These are phyloP conservation scores for Physocephala rufipes DNA, from an alignment of 2,888 invertebrate genomes.

Conservation along the genomic window DNA sequence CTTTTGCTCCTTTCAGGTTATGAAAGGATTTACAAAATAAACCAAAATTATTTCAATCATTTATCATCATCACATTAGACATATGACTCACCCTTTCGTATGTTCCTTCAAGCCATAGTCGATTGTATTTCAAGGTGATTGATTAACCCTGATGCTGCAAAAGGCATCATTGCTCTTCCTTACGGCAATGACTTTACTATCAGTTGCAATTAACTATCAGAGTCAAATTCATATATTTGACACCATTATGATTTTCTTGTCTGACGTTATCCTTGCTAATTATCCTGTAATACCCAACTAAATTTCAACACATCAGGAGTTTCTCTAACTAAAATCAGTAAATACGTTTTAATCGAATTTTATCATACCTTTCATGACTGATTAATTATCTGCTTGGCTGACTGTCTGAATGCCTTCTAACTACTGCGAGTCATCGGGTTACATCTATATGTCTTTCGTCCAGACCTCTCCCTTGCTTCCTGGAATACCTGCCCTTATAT, in stretches of 20 bases:
- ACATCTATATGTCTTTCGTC: not conserved
- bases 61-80: conserved; percentile 8
- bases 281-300: conserved; percentile 29
- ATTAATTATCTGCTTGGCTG: too few species aligned
- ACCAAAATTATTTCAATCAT: conserved; percentile 13
- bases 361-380: too few species aligned
- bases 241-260: not conserved
- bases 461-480: too few species aligned
- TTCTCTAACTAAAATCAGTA: conserved; percentile 33
- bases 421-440: not conserved
- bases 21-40: not conserved
- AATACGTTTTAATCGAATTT: conserved; percentile 2
- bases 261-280: conserved; percentile 13
- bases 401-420: not conserved
- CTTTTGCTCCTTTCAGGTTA: not conserved
- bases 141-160: conserved; percentile 27
- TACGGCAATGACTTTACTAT: not conserved
- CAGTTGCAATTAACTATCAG: conserved; percentile 8
- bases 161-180: not conserved
- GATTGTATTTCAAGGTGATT: conserved; percentile 21
- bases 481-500: not conserved
- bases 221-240: not conserved
- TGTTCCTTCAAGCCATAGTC: not conserved
- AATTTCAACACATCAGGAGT: conserved; percentile 20
- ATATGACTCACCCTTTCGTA: conserved; percentile 16